Evolutionary conservation across 1,140 invertebrate species (phyloP), one percentile per base, ranked within the genome.

Genomic region (Asbolus verrucosus): DNA sequence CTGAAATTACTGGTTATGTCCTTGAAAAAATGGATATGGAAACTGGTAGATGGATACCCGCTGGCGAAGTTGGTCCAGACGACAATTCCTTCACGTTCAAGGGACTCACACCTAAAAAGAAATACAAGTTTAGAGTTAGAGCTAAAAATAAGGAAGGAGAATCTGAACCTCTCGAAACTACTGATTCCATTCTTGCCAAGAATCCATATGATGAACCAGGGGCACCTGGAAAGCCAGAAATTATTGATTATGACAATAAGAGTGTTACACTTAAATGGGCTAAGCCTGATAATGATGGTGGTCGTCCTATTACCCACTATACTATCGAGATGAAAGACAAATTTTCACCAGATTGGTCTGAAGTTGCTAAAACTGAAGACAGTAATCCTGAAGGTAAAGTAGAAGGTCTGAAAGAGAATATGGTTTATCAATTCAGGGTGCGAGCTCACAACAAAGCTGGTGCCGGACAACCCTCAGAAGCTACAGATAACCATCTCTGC

Each of bases 91-190:
- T 95, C 80, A 93, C 90, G 0, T 93, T 99, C 72, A 92, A 95
- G 78, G 95, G 95, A 19, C 87, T 99, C 0, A 96, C 95, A 6
- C 95, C 96, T 0, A 97, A 97, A 75, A 98, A 99, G 83, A 96
- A 95, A 76, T 99, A 99, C 83, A 98, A 98, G 83, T 98, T 99
- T 85, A 87, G 98, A 39, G 97, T 99, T 0, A 97, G 96, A 76
- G 98, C 98, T 21, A 93, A 97, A 21, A 99, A 99, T 82, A 98
- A 98, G 80, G 98, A 98, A 84, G 98, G 98, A 1, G 93, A 97
- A 84, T 97, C 97, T 0, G 96, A 99, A 75, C 95, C 98, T 16
- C 83, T 98, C 38, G 94, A 96, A 81, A 95, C 95, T 18, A 90
- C 91, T 6, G 94, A 95, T 75, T 84, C 91, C 2, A 95, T 97